A percentile compares a stretch with the other conserved stretches of the same genome.
phyloP scores from a whole-genome alignment of 2,797 vertebrate species.

The Hoplostethus atlanticus region DNA sequence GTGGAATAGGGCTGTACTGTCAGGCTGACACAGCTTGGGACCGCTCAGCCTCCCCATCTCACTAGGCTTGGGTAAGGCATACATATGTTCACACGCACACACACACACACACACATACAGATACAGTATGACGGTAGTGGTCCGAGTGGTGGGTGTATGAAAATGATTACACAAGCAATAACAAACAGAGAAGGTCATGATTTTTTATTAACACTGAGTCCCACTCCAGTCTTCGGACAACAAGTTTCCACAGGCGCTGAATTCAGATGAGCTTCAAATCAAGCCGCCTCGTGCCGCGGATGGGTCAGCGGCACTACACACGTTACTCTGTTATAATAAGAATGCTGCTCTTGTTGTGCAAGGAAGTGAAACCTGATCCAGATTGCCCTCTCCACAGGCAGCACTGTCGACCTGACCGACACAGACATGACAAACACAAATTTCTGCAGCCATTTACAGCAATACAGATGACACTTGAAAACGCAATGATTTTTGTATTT shows the following conservation, averaged over 20 bases:
- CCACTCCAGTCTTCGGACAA: not conserved
- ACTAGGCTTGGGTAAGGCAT: constrained; percentile 41
- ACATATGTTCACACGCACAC: constrained; percentile 30
- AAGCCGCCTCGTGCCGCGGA: constrained; percentile 14
- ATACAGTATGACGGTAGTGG: constrained; percentile 3
- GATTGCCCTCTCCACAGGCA: constrained; percentile 34
- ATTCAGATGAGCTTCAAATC: constrained; percentile 55
- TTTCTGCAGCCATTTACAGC: constrained; percentile 23
- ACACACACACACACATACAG: not conserved
- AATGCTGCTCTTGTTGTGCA: constrained; percentile 27
- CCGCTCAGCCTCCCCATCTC: constrained; percentile 52
- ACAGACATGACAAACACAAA: constrained; percentile 48
- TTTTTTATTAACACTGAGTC: constrained; percentile 21
- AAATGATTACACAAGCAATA: constrained; percentile 35
- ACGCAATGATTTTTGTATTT: constrained; percentile 49
- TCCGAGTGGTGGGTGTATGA: not conserved
- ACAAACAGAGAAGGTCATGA: constrained; percentile 12
- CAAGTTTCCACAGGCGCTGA: not conserved
- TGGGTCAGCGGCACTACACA: constrained; percentile 6
- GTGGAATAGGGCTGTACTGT: constrained; percentile 69
- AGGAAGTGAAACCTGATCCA: constrained; percentile 31
- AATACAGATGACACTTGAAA: constrained; percentile 40
- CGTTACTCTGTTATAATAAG: constrained; percentile 19
- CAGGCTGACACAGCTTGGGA: constrained; percentile 66
- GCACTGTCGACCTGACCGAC: constrained; percentile 34